Evolutionary conservation across 2,113 vertebrate genomes (phyloP), one percentile per base, ranked within the genome.

Genomic region (Xyliphius kryptos): DNA sequence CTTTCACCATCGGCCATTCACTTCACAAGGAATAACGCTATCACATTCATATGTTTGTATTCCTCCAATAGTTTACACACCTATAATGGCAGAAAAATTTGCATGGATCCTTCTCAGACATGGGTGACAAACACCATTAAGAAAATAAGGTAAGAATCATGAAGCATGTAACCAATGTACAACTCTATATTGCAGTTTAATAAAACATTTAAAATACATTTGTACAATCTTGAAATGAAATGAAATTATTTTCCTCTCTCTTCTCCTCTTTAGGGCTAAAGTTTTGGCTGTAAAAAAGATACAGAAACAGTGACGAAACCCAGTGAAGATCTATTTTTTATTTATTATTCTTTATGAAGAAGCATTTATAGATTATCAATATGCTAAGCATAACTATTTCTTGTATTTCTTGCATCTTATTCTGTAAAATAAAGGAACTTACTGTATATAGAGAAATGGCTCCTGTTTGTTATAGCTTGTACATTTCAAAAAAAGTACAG

Each of bases 121-220:
- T 86, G 86, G 85, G 83, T 83, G 61, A 81, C 76, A 66, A 15
- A 71, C 0, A 70, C 20, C 6, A 46, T 87, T 16, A 10, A 61
- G 5, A 70, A 17, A 2, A 38, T 87, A 5, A 74, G 68, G 83
- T 86, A 56, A 67, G 72, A 17, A n/a, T n/a, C n/a, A n/a, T n/a
- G n/a, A n/a, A n/a, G n/a, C n/a, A 54, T 37, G 40, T 13, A 13
- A 60, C 2, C 32, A 14, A 6, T 26, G 19, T 32, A 6, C 5
- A 10, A 1, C 16, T 37, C 12, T 50, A 15, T 17, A 5, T 48
- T 26, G 15, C 6, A 32, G 6, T 17, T 10, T 1, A 59, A 46
- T 26, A 44, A 46, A 59, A 15, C n/a, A n/a, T n/a, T n/a, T n/a
- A 6, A 20, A 64, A 63, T 9, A 1, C 9, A 43, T 37, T 9